Evolutionary conservation across 2,113 vertebrate genomes (phyloP).

Genomic region (Microtus ochrogaster): DNA sequence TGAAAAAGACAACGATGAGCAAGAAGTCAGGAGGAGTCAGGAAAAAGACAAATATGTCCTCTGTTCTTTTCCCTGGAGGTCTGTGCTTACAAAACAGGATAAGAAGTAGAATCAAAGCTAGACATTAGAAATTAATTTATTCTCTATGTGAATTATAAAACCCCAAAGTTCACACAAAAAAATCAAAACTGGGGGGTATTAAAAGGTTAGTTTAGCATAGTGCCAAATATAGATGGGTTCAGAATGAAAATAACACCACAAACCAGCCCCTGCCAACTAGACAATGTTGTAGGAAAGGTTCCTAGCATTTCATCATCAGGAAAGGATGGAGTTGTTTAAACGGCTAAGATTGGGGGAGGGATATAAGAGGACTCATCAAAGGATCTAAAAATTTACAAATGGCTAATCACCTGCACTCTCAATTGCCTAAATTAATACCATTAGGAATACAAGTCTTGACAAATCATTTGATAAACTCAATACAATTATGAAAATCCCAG

Average conservation of each 20-base stretch:
- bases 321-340: constrained; percentile 42
- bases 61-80: neutral
- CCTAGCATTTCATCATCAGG: neutral
- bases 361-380: constrained; percentile 16
- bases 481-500: constrained; percentile 16
- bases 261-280: neutral
- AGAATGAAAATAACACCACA: constrained; percentile 29
- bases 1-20: neutral
- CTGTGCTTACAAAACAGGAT: neutral
- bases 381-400: constrained; percentile 23
- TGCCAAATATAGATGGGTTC: neutral
- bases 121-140: constrained; percentile 15
- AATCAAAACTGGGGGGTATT: neutral
- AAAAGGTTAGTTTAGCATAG: neutral
- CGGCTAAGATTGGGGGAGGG: neutral
- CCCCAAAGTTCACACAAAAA: neutral
- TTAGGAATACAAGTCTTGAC: constrained; percentile 13
- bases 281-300: neutral
- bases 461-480: constrained; percentile 47
- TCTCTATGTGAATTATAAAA: neutral
- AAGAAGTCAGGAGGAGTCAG: neutral
- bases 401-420: constrained; percentile 8
- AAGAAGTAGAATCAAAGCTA: constrained; percentile 20
- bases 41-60: neutral
- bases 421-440: constrained; percentile 31